phyloP scores from a whole-genome alignment of 2,888 invertebrate genomes.

The Iphiclides podalirius region DNA sequence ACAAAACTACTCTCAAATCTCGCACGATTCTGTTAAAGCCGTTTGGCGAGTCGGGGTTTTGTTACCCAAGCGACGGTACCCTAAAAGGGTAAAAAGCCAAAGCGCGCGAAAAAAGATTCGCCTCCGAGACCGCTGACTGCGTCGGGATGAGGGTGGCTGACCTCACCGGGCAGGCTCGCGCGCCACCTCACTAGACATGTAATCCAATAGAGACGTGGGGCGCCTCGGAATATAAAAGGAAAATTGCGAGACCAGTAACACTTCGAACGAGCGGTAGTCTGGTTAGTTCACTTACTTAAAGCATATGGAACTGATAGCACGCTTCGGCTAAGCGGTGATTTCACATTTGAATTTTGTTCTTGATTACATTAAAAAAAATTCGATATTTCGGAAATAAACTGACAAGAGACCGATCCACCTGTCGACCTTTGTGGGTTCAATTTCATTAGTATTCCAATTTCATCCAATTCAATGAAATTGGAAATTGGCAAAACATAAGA shows the following conservation, averaged over 20 bases:
- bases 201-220: slow-evolving; percentile 28
- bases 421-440: too few species aligned
- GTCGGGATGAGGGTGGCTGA: slow-evolving; percentile 25
- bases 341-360: neutral
- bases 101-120: slow-evolving; percentile 20
- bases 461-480: too few species aligned
- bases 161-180: slow-evolving; percentile 21
- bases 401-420: too few species aligned
- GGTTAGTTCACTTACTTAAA: slow-evolving; percentile 8
- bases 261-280: slow-evolving; percentile 17
- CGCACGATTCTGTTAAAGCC: too few species aligned
- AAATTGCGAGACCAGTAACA: slow-evolving; percentile 28
- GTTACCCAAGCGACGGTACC: too few species aligned
- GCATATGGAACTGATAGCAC: neutral
- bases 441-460: too few species aligned
- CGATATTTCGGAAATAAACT: too few species aligned
- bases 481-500: too few species aligned
- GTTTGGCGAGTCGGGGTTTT: too few species aligned
- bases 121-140: slow-evolving; percentile 21
- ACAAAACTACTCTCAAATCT: too few species aligned
- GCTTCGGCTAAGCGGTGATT: neutral
- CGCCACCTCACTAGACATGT: slow-evolving; percentile 21
- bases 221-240: slow-evolving; percentile 25
- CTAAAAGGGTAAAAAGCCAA: slow-evolving; percentile 13
- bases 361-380: too few species aligned